phyloP scores from a whole-genome alignment of 37 sponge, comb jelly and placozoan species.

The Crambe crambe region DNA sequence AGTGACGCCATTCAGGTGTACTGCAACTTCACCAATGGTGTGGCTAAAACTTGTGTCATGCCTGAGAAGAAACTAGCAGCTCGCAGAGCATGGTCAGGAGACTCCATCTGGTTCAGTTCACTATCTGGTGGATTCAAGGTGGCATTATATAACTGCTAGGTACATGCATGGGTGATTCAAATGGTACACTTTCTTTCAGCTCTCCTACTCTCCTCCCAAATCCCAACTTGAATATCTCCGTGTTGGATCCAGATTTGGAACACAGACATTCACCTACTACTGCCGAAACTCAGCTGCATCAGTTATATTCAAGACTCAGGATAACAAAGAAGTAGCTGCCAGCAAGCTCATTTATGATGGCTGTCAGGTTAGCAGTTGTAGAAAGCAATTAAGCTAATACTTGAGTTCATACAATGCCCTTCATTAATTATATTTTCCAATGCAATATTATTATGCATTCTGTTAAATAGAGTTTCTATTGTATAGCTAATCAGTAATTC shows the following conservation, averaged over 20 bases:
- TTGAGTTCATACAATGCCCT: too few species aligned
- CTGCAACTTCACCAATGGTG: constrained; percentile 60
- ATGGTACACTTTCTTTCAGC: constrained; percentile 8
- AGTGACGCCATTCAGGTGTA: constrained; percentile 68
- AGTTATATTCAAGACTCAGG: constrained; percentile 52
- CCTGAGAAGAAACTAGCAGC: constrained; percentile 32
- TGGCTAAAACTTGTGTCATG: constrained; percentile 51
- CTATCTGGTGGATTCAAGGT: constrained; percentile 60
- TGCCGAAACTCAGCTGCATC: constrained; percentile 67
- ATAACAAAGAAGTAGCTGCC: constrained; percentile 52
- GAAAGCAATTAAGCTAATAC: too few species aligned
- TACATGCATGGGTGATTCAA: not conserved
- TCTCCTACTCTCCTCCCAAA: constrained; percentile 33
- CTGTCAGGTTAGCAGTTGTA: constrained; percentile 59
- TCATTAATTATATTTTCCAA: too few species aligned
- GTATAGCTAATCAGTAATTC: not conserved
- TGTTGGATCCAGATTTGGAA: constrained; percentile 35
- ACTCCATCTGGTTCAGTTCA: constrained; percentile 67
- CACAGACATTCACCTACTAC: constrained; percentile 63
- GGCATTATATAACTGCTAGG: not conserved
- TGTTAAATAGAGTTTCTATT: not conserved
- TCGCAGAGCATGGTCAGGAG: constrained; percentile 39
- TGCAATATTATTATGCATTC: too few species aligned
- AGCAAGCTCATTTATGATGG: constrained; percentile 51
- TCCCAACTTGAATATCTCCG: constrained; percentile 53